phyloP scores from a whole-genome alignment of 2,888 invertebrate species.

The Stenolophus ochropezus region DNA sequence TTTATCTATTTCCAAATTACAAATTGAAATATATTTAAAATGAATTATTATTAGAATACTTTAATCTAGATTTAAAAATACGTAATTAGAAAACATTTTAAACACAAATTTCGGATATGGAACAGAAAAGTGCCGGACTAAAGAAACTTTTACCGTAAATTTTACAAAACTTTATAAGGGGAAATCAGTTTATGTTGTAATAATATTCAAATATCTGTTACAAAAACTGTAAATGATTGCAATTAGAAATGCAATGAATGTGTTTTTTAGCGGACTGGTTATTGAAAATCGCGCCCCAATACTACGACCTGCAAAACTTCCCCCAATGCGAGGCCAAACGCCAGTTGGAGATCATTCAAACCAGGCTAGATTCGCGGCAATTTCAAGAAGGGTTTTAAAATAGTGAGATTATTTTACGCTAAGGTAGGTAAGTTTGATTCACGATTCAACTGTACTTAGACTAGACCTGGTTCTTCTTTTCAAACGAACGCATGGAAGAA shows the following conservation, averaged over 20 bases:
- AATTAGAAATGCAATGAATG: neutral
- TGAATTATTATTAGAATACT: too few relatives aligned
- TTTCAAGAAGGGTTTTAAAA: constrained; percentile 91
- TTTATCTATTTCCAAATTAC: too few relatives aligned
- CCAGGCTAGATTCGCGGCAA: constrained; percentile 89
- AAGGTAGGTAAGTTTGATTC: constrained; percentile 51
- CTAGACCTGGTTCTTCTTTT: constrained; percentile 34
- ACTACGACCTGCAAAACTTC: constrained; percentile 98
- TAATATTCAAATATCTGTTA: too few relatives aligned
- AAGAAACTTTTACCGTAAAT: too few relatives aligned
- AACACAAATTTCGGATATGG: too few relatives aligned
- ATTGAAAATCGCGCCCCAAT: constrained; percentile 95
- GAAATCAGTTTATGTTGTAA: too few relatives aligned
- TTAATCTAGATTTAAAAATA: too few relatives aligned
- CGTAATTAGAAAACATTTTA: too few relatives aligned
- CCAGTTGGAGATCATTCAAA: constrained; percentile 91
- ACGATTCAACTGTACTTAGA: constrained; percentile 33
- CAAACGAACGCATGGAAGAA: constrained; percentile 14
- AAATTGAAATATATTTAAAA: too few relatives aligned
- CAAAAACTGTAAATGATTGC: too few relatives aligned
- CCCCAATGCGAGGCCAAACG: constrained; percentile 97
- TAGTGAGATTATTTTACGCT: constrained; percentile 63
- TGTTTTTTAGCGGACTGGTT: constrained; percentile 89
- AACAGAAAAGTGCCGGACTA: too few relatives aligned
- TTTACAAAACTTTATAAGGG: too few relatives aligned